Evolutionary conservation across 1,140 invertebrate genomes (phyloP).

Genomic region (Scylla paramamosain): DNA sequence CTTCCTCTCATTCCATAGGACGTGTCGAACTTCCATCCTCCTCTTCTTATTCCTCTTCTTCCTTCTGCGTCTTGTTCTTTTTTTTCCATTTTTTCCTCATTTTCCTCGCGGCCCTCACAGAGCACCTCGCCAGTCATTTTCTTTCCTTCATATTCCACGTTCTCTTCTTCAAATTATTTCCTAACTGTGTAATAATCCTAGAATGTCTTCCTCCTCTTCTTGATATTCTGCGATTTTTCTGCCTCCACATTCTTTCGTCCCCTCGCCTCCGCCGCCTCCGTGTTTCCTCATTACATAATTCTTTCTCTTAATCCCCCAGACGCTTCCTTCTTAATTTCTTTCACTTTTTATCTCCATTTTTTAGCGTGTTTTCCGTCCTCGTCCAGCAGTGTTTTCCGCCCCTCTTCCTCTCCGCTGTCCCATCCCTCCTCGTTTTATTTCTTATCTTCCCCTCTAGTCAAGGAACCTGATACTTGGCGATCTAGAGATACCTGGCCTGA

Average conservation of each 20-base stretch:
- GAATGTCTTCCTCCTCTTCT: neutral
- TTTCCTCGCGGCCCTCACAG: neutral
- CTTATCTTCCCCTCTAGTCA: neutral
- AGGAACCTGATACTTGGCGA: neutral
- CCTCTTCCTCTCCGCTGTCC: neutral
- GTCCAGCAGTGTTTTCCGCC: no score
- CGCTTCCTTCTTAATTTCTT: neutral
- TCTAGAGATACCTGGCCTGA: neutral
- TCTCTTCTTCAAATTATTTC: neutral
- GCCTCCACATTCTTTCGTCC: neutral
- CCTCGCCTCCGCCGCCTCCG: neutral
- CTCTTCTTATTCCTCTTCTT: no score
- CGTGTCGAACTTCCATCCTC: neutral
- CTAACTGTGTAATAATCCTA: neutral
- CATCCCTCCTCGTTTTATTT: neutral
- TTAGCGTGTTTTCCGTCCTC: neutral
- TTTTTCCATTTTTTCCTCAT: neutral
- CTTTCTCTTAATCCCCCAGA: neutral
- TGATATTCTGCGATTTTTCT: neutral
- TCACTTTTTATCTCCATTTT: neutral
- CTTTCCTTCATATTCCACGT: neutral
- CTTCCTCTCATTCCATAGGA: neutral
- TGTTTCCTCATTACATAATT: conserved; percentile 7
- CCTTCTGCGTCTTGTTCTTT: neutral
- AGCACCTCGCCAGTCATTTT: neutral